Evolutionary conservation across 2,113 vertebrate species (phyloP), one percentile per base, ranked within the genome.

Genomic region (Proteles cristata): DNA sequence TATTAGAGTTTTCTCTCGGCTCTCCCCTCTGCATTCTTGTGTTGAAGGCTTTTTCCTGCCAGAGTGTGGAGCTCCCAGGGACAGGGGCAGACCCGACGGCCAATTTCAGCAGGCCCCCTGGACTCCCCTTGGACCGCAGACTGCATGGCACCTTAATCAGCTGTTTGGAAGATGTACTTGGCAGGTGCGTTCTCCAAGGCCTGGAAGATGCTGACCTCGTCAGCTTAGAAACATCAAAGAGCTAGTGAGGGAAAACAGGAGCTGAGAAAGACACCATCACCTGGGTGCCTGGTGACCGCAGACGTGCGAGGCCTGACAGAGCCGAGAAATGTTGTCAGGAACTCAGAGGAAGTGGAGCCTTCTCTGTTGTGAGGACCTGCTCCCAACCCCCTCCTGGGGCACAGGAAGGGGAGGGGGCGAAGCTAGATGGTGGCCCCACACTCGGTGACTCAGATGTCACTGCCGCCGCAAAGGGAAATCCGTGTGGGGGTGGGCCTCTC

Each of bases 141-240:
- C 50, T 7, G 7, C 33, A 21, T 15, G 53, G 84, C 12, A 43
- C 66, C 82, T 76, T 65, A 89, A 86, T 65, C 86, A 95, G 85
- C 83, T 74, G 25, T 73, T 85, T 88, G 55, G 91, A 95, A 94
- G 84, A 19, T 66, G 7, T 79, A 39, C 73, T 71, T 94, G 77
- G 83, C 88, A 45, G 82, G 58, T 61, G 17, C 17, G 55, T n/a
- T 92, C 66, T 33, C 79, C 50, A n/a, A 23, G 33, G 92, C n/a
- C 85, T 94, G 81, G 76, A 74, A 96, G 77, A 88, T 79, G 71
- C 88, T 92, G 90, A 95, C 74, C 68, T 91, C 11, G 39, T 71
- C 92, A 88, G n/a, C 43, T 94, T 81, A 84, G 68, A 92, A 79
- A 83, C 81, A 71, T 91, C 85, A 93, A 91, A 96, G 35, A 68